Conservation (phyloP, 2,797 vertebrate species). For the Microchirus variegatus region DNA sequence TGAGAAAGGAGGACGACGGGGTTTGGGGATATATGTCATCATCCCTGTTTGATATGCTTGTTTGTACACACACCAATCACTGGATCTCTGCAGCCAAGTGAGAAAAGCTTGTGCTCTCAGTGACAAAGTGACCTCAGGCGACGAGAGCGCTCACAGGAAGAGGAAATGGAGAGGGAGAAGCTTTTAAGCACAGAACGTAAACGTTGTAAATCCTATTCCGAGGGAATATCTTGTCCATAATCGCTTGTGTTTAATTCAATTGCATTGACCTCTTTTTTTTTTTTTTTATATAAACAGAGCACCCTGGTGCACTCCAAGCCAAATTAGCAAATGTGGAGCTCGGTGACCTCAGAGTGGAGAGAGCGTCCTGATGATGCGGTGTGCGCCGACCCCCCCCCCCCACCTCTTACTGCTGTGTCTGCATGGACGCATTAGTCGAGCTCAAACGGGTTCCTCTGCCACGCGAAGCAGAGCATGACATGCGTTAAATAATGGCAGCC, state of each 20-base stretch:
- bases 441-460: slow-evolving; percentile 72
- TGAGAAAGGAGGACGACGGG: slow-evolving; percentile 14
- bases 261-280: slow-evolving; percentile 3
- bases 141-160: slow-evolving; percentile 60
- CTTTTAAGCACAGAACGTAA: slow-evolving; percentile 13
- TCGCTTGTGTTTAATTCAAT: neutral
- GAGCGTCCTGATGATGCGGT: slow-evolving; percentile 75
- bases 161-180: slow-evolving; percentile 60
- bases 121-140: slow-evolving; percentile 77
- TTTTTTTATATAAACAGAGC: slow-evolving; percentile 14
- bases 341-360: slow-evolving; percentile 82
- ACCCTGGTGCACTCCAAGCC: slow-evolving; percentile 54
- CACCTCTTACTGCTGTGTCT: slow-evolving; percentile 73
- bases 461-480: slow-evolving; percentile 88
- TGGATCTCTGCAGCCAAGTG: slow-evolving; percentile 73
- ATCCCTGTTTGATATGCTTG: slow-evolving; percentile 68
- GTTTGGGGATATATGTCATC: slow-evolving; percentile 59
- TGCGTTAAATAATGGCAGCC: slow-evolving; percentile 74
- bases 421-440: slow-evolving; percentile 78
- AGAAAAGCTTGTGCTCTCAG: slow-evolving; percentile 77
- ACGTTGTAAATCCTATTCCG: slow-evolving; percentile 66
- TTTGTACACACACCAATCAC: slow-evolving; percentile 78
- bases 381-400: slow-evolving; percentile 51
- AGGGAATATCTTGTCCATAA: neutral
- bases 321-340: slow-evolving; percentile 73